phyloP scores from a whole-genome alignment of 2,797 vertebrate genomes.

The Rachycentron canadum region DNA sequence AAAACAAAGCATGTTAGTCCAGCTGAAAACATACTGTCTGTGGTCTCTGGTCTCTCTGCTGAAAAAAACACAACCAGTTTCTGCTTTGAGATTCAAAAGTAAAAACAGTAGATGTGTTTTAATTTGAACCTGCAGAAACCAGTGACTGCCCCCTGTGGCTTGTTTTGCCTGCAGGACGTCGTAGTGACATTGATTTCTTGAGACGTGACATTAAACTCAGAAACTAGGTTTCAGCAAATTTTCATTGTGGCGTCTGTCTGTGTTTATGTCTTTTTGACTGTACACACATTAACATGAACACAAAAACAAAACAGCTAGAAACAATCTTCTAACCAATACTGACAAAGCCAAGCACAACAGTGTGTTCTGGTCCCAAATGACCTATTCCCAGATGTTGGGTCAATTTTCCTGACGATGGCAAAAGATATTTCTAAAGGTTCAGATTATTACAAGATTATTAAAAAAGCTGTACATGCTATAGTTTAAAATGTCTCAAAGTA shows the following conservation, averaged over 20 bases:
- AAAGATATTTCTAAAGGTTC: not conserved
- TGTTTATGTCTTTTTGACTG: constrained; percentile 23
- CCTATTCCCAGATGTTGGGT: not conserved
- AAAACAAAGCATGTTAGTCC: constrained; percentile 43
- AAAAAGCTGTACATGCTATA: too few relatives aligned
- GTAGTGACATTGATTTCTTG: constrained; percentile 37
- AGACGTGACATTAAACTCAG: constrained; percentile 34
- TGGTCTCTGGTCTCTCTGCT: constrained; percentile 12
- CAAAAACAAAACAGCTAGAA: constrained; percentile 18
- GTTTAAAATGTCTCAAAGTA: not conserved
- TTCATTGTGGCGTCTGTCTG: constrained; percentile 37
- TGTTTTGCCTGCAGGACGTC: constrained; percentile 35
- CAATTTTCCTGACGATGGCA: not conserved
- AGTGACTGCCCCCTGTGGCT: constrained; percentile 22
- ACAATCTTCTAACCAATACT: not conserved
- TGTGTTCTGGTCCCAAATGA: not conserved
- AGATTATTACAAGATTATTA: too few relatives aligned
- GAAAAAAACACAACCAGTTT: constrained; percentile 10
- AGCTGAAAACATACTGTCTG: constrained; percentile 46
- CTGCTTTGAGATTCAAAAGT: constrained; percentile 19
- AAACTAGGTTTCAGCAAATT: constrained; percentile 32
- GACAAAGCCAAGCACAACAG: not conserved
- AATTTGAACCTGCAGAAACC: constrained; percentile 43
- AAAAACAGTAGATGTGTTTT: constrained; percentile 35
- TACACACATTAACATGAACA: constrained; percentile 28